These are phyloP conservation scores for Crypturellus tataupa DNA, from an alignment of 2,797 vertebrate genomes.

Conservation along the genomic window DNA sequence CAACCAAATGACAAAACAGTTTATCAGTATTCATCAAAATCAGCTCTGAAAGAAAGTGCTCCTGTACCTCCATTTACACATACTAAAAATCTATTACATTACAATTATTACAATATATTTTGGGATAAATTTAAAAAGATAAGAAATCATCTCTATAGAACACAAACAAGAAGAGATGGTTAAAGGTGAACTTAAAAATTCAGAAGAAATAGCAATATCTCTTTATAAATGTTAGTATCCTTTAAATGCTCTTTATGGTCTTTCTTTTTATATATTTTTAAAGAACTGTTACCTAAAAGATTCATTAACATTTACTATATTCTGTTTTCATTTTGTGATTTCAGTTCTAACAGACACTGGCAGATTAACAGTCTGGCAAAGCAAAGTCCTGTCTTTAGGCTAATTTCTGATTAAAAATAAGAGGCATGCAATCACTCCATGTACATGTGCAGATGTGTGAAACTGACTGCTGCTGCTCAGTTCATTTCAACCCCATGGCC, in stretches of 20 bases:
- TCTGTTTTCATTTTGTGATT: neutral
- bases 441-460: neutral
- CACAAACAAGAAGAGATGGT: neutral
- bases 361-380: neutral
- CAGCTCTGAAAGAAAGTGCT: neutral
- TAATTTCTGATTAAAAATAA: conserved; percentile 12
- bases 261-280: neutral
- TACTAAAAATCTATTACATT: neutral
- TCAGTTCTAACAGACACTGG: neutral
- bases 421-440: neutral
- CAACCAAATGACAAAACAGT: neutral
- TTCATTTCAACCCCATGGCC: neutral
- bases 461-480: neutral
- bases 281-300: neutral
- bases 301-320: neutral
- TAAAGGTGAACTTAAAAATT: neutral
- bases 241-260: neutral
- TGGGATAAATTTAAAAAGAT: neutral
- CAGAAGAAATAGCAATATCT: neutral
- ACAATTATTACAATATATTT: no score
- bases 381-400: neutral
- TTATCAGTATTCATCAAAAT: neutral
- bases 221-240: neutral
- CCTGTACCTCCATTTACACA: neutral
- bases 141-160: neutral